A percentile compares a stretch with the other conserved stretches of the same genome.
Conservation (phyloP, 2,888 invertebrate species). For the Liposcelis brunnea region DNA sequence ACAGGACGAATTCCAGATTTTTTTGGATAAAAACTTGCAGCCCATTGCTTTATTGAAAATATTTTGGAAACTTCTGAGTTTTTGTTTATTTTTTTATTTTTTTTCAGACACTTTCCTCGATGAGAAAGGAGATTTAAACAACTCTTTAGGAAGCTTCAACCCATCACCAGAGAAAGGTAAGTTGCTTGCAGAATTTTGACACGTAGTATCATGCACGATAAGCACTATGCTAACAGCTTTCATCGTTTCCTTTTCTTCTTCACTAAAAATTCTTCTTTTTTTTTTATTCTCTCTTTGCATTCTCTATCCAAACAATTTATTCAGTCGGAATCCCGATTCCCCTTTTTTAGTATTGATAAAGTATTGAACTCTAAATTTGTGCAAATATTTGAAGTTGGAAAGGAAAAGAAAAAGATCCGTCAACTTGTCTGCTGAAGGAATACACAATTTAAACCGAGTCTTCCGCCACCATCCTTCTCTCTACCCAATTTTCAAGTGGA, state of each 20-base stretch:
- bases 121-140: conserved; percentile 30
- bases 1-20: too few species aligned
- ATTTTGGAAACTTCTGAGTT: too few species aligned
- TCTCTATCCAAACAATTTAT: conserved; percentile 3
- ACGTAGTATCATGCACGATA: neutral
- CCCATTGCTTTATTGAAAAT: too few species aligned
- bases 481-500: too few species aligned
- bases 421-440: neutral
- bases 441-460: conserved; percentile 1
- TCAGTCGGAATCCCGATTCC: too few species aligned
- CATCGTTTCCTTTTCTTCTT: neutral
- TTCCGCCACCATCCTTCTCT: neutral
- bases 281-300: conserved; percentile 2
- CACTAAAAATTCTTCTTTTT: too few species aligned
- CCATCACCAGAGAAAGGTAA: conserved; percentile 44
- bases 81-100: conserved; percentile 14
- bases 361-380: conserved; percentile 5
- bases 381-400: conserved; percentile 7
- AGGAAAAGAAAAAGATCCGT: neutral
- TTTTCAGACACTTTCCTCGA: conserved; percentile 29
- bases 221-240: conserved; percentile 1
- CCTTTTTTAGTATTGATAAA: neutral
- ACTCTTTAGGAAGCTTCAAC: conserved; percentile 36
- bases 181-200: neutral
- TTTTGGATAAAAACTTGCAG: too few species aligned